Base-by-base conservation (phyloP, 2,113 vertebrate species). In the Ceratotherium simum region DNA sequence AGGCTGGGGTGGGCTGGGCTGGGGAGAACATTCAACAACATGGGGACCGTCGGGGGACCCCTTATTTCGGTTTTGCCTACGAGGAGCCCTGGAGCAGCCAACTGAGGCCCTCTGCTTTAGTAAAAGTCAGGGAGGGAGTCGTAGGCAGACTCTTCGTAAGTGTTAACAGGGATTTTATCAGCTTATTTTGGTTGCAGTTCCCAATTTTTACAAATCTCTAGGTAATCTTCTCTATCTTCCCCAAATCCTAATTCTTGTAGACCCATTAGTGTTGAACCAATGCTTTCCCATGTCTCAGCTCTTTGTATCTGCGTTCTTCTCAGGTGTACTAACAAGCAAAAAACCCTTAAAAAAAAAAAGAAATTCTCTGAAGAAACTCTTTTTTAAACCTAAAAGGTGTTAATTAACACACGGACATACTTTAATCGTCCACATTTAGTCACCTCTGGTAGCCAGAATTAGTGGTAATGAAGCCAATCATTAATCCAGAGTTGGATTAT, bases 81-180 rank as follows among this genome's bases (percentile, higher is more conserved):
- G 97, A 97, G 76, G 96, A 76, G 96, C 95, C 62, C 97, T 96
- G 90, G 96, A 98, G 98, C 97, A 98, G 58, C 95, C 91, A 95
- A 97, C 29, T 87, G 98, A 98, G 96, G 98, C 39, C 33, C 69
- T 99, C 97, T 98, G 98, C 96, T 98, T 98, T 98, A 88, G 97
- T 96, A 98, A 98, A 98, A 98, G 98, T 98, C 96, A 98, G 95
- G 97, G 97, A 98, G 95, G 97, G 98, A 96, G 81, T 97, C 98
- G 98, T 95, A 83, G 65, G 83, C 98, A 99, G 99, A 98, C 98
- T 99, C 98, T 99, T 85, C 20, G 11, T 10, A 69, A 99, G 98
- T 98, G 92, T 98, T 98, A 0, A 0, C 91, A 96, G 92, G 98
- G 98, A 98, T 99, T 99, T 99, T 29, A 65, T 36, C 65, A 25